Evolutionary conservation across 1,140 invertebrate genomes (phyloP).

Genomic region (Eubasilissa regina): DNA sequence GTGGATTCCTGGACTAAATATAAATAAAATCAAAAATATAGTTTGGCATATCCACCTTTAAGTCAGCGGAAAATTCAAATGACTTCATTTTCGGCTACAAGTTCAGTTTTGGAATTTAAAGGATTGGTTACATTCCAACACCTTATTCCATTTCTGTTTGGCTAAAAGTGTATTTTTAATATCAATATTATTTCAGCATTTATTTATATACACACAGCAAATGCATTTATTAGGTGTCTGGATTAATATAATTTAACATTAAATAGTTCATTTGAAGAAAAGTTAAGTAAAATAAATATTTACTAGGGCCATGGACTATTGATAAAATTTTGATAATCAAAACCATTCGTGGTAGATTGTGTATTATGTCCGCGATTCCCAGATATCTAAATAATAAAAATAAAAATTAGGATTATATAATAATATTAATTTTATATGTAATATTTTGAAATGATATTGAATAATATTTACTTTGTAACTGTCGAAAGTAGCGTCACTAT

Average conservation of each 20-base stretch:
- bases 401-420: slow-evolving; percentile 1
- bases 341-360: slow-evolving; percentile 63
- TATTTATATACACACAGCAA: no score
- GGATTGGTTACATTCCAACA: slow-evolving; percentile 67
- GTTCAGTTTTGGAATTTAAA: slow-evolving; percentile 58
- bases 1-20: not conserved
- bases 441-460: not conserved
- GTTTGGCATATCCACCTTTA: slow-evolving; percentile 62
- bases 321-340: no score
- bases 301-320: no score
- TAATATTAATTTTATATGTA: not conserved
- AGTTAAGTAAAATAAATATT: no score
- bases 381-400: slow-evolving; percentile 55
- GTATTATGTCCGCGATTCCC: slow-evolving; percentile 65
- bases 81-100: slow-evolving; percentile 18
- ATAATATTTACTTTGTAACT: slow-evolving; percentile 67
- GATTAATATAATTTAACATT: not conserved
- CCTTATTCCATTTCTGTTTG: slow-evolving; percentile 67
- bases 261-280: no score
- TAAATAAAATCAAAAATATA: not conserved
- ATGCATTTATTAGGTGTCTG: no score
- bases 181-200: not conserved
- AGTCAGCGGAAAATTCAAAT: slow-evolving; percentile 67
- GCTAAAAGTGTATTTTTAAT: slow-evolving; percentile 51
- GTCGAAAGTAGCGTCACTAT: slow-evolving; percentile 70